phyloP scores from a whole-genome alignment of 2,888 invertebrate genomes.

The Dryocosmus kuriphilus region DNA sequence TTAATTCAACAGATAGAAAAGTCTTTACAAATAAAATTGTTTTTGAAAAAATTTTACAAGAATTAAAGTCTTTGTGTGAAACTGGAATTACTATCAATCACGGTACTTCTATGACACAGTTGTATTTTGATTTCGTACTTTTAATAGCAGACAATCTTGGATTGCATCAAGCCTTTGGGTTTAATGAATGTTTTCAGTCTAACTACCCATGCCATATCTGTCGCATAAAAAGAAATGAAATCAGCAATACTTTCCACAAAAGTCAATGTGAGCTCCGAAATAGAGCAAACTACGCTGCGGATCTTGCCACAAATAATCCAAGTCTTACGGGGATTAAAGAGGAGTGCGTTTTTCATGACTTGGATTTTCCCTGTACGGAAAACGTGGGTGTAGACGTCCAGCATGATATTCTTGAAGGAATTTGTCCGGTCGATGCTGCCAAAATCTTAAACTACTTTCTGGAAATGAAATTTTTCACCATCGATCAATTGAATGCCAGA shows the following conservation, averaged over 20 bases:
- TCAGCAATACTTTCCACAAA: not conserved
- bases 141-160: conserved; percentile 13
- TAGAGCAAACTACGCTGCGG: not conserved
- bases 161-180: not conserved
- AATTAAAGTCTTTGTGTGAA: not conserved
- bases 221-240: not conserved
- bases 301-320: not conserved
- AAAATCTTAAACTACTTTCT: conserved; percentile 51
- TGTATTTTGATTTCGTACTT: conserved; percentile 1
- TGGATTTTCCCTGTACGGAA: no score
- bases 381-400: not conserved
- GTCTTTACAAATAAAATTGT: not conserved
- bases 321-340: no score
- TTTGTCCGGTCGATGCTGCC: conserved; percentile 54
- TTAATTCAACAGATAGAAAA: not conserved
- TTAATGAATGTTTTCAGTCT: not conserved
- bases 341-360: not conserved
- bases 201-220: conserved; percentile 16
- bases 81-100: not conserved
- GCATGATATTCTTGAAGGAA: conserved; percentile 34
- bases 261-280: not conserved
- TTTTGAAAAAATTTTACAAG: not conserved
- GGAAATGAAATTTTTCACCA: conserved; percentile 49
- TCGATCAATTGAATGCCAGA: conserved; percentile 49
- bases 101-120: not conserved